Base-by-base conservation (phyloP, 2,797 vertebrate species). In the Crypturellus tataupa region DNA sequence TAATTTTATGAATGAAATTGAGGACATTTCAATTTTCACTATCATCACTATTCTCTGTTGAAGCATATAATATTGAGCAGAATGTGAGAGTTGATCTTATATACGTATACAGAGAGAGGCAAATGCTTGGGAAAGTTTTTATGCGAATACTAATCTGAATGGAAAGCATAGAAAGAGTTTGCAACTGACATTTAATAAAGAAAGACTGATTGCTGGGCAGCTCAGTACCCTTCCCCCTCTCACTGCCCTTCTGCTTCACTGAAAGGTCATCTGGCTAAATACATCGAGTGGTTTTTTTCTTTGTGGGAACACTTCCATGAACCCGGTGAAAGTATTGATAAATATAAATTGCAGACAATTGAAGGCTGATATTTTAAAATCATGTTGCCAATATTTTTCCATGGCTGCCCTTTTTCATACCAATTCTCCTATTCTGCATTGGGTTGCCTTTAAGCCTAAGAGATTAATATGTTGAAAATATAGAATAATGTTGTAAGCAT, bases 341-440 rank as follows among this genome's bases (percentile, higher is more conserved):
- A 94, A 96, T 96, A 94, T 46, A 93, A 96, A 96, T 96, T 96
- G 95, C 85, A 96, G 63, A 68, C 94, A 96, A 95, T 92, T 96
- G 94, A 94, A 88, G 94, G 90, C 73, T 95, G 96, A 9, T 97
- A 93, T 96, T 97, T 97, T 90, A 77, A 97, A 97, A 97, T 97
- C 93, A 93, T 90, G 95, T 95, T 95, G 92, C 94, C 93, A 90
- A 95, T 96, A 90, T 85, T 92, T 92, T 89, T 92, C 81, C 93
- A 35, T 71, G 84, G 90, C 20, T 96, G 95, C 91, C 96, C 96
- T 96, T 96, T 96, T 88, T 96, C 85, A 53, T 94, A 35, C 85
- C 67, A 10, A 68, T 93, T 2, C 78, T 95, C 85, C 80, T 94
- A 23, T 62, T 89, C 1, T 3, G 83, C 85, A 9, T 70, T 56